These are phyloP conservation scores for Eilema griseolum DNA, from an alignment of 2,888 invertebrate species.

Conservation along the genomic window DNA sequence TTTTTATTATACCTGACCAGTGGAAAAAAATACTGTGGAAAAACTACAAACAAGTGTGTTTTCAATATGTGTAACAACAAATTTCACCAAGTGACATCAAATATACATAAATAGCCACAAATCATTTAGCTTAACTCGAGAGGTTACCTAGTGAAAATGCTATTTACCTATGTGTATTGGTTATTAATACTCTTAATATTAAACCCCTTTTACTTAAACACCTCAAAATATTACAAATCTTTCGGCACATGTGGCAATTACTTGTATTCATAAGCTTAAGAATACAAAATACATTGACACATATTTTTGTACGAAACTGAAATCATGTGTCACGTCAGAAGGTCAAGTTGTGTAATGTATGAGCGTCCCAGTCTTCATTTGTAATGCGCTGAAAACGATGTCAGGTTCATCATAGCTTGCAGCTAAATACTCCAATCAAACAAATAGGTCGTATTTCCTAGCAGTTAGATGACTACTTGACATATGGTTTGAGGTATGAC, in stretches of 20 bases:
- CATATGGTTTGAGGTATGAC: no score
- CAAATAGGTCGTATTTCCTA: slow-evolving; percentile 22
- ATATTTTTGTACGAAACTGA: slow-evolving; percentile 6
- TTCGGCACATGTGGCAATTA: neutral
- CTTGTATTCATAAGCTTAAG: neutral
- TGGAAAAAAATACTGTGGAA: no score
- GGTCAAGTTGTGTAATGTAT: slow-evolving; percentile 12
- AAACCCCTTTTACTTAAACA: neutral
- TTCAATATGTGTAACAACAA: no score
- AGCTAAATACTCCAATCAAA: slow-evolving; percentile 14
- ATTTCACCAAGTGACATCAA: no score
- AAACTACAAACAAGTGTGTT: no score
- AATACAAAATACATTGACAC: neutral
- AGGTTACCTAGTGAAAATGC: no score
- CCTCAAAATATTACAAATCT: neutral
- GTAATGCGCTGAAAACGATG: slow-evolving; percentile 14
- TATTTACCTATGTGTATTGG: no score
- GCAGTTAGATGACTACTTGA: neutral
- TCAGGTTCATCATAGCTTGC: slow-evolving; percentile 17
- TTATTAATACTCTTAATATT: no score
- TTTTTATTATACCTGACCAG: no score
- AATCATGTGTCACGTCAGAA: slow-evolving; percentile 11
- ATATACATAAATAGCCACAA: no score
- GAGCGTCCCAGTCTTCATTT: slow-evolving; percentile 14
- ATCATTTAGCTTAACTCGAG: no score